Base-by-base conservation (phyloP, 2,797 vertebrate genomes). In the Mareca strepera region DNA sequence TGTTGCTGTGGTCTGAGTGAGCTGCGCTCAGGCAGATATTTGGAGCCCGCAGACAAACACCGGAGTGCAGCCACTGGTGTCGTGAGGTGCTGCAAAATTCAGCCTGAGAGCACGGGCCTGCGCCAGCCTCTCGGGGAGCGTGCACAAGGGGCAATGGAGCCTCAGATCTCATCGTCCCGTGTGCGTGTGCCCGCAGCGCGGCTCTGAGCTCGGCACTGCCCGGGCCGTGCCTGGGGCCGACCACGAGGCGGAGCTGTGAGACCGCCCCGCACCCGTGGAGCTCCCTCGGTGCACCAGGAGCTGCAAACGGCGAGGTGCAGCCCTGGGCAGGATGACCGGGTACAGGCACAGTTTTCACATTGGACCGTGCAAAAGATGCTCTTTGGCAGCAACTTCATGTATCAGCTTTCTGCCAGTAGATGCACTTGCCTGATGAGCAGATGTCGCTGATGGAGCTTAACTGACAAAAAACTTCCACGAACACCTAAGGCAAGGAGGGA, bases 321-420 rank as follows among this genome's bases (percentile, higher is more conserved):
- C 37, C 43, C 43, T 44, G 43, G 43, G 43, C 43, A 33, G 22
- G 67, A 13, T 7, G 5, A 7, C 23, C 1, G 18, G 5, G 11
- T 1, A 46, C 53, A 5, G 48, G 62, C 8, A 2, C 18, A 0
- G 7, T n/a, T 50, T 15, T 33, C 64, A 2, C 16, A 3, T 0
- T 1, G 12, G 46, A 8, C 41, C 52, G 9, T 1, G 10, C 0
- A 3, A 23, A 72, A 43, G 74, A 23, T 13, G 67, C 55, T 79
- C 17, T 66, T 33, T 14, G 67, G 52, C 77, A 75, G 35, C n/a
- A 26, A 6, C 43, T 62, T 22, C 17, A 3, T 3, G 0, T 6
- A 6, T 2, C 17, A 1, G 26, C 25, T 73, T 80, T 4, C 76
- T 35, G 69, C 79, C 44, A 5, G 9, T 37, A 37, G 56, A 50